These are phyloP conservation scores for Stegophylla sp. DNA, from an alignment of 2,888 invertebrate species.

Conservation along the genomic window DNA sequence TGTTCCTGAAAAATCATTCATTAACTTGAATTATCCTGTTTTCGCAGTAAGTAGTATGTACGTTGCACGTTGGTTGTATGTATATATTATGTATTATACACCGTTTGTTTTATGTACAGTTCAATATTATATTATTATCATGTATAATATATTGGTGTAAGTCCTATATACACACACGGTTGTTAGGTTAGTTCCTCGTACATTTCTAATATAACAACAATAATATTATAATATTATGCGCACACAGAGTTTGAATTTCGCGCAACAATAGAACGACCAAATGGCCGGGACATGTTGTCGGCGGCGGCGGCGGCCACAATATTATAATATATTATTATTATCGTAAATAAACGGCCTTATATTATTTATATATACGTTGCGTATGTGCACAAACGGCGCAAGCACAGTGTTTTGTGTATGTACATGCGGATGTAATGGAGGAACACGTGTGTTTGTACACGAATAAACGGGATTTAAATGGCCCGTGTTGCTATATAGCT, in stretches of 20 bases:
- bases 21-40: too few relatives aligned
- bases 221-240: constrained; percentile 19
- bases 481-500: neutral
- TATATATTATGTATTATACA: neutral
- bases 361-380: constrained; percentile 36
- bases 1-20: too few relatives aligned
- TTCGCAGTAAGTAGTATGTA: neutral
- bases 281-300: constrained; percentile 39
- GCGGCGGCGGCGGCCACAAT: constrained; percentile 24
- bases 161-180: too few relatives aligned
- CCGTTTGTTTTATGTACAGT: neutral
- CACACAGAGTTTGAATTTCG: constrained; percentile 31
- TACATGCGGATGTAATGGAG: constrained; percentile 24
- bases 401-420: neutral
- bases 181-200: constrained; percentile 18
- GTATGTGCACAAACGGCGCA: neutral
- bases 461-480: constrained; percentile 53
- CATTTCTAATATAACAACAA: too few relatives aligned
- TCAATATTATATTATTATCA: constrained; percentile 3
- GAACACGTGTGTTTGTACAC: constrained; percentile 48
- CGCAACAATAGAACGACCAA: constrained; percentile 37
- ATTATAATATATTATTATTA: too few relatives aligned
- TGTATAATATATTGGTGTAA: too few relatives aligned
- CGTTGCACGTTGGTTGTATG: neutral
- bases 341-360: constrained; percentile 53